Evolutionary conservation across 2,113 vertebrate species (phyloP), one percentile per base, ranked within the genome.

Genomic region (Centropristis striata): DNA sequence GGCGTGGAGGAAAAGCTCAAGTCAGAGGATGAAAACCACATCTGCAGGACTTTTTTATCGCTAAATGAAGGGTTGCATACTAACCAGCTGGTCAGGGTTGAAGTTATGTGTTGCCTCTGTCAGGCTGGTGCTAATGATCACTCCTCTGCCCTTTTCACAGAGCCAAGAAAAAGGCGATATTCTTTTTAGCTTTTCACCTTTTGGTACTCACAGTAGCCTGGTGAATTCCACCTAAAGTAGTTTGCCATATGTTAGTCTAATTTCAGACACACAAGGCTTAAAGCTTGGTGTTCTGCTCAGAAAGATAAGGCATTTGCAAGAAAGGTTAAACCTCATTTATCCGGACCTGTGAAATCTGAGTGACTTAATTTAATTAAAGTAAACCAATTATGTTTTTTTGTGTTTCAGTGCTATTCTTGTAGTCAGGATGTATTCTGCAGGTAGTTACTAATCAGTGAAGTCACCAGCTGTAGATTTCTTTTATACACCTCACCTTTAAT

Each of bases 111-210:
- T 71, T 66, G 54, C 65, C 64, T 73, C 25, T 81, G 59, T 77
- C 68, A 23, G 71, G 51, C 28, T 57, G 4, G 21, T 79, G 81
- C 42, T 81, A 88, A 91, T 89, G 82, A 78, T 67, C 16, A 28
- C 71, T 60, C 18, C 42, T 42, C 16, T 59, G 53, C 59, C 21
- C 44, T 86, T 47, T 39, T 37, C 54, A 60, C 59, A 37, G 25
- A 80, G 78, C 16, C 59, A 67, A 53, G 53, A 57, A 63, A 78
- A 37, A 57, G 32, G 23, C 23, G 60, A n/a, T 73, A 41, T 54
- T 81, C 23, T 49, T 73, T 37, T 55, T n/a, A 2, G 47, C 27
- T 14, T 60, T 86, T 88, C 46, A 67, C 78, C 12, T 84, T 80
- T 49, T 71, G 25, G 12, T 27, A 1, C 42, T 85, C 65, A 4